Evolutionary conservation across 30 jellyfish, hydroid and myxozoan species (phyloP).

Genomic region (Nemopilema nomurai): DNA sequence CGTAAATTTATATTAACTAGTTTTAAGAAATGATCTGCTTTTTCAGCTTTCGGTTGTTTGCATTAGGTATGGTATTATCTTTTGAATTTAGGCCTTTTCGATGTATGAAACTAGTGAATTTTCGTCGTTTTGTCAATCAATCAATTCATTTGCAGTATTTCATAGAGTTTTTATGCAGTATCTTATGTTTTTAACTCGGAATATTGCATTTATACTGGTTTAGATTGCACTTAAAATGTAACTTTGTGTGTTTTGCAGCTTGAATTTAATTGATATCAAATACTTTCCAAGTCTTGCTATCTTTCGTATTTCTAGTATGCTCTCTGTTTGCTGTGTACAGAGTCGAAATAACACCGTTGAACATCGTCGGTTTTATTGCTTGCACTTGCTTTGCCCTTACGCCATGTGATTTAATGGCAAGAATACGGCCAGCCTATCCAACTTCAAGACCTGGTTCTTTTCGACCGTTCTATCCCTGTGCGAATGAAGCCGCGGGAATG

Average conservation of each 20-base stretch:
- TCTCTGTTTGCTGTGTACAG: neutral
- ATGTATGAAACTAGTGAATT: neutral
- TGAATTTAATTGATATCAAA: neutral
- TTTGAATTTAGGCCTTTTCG: neutral
- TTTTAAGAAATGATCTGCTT: too few relatives aligned
- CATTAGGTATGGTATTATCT: neutral
- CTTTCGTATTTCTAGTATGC: neutral
- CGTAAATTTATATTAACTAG: too few relatives aligned
- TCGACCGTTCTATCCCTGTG: too few relatives aligned
- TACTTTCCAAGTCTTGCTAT: neutral
- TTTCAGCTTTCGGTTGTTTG: too few relatives aligned
- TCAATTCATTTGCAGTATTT: neutral
- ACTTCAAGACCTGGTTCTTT: too few relatives aligned
- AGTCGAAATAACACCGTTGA: too few relatives aligned
- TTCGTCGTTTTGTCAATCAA: neutral
- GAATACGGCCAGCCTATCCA: too few relatives aligned
- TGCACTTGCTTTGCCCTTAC: too few relatives aligned
- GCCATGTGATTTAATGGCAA: too few relatives aligned
- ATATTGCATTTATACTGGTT: neutral
- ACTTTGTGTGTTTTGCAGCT: neutral
- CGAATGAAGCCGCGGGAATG: too few relatives aligned
- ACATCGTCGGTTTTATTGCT: too few relatives aligned
- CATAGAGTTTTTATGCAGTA: neutral
- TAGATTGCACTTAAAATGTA: neutral
- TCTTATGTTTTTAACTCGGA: neutral